phyloP scores from a whole-genome alignment of 2,113 vertebrate genomes.

The Antigone vipio region DNA sequence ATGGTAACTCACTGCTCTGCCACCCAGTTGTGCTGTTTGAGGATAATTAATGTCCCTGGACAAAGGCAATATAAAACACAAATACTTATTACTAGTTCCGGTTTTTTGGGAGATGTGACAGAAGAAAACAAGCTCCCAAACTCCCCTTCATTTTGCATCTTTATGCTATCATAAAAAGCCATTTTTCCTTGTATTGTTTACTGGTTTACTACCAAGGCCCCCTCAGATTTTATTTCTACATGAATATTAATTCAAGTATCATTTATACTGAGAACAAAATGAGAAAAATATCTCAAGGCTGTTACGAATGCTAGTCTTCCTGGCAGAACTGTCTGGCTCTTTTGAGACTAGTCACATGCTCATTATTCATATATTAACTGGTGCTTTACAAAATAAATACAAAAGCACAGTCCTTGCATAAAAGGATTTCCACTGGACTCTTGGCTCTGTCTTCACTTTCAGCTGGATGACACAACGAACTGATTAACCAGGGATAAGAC shows the following conservation, averaged over 20 bases:
- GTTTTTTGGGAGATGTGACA: neutral
- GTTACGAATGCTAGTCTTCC: neutral
- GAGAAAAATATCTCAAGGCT: slow-evolving; percentile 17
- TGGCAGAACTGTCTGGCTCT: neutral
- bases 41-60: neutral
- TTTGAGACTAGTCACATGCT: neutral
- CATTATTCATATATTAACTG: neutral
- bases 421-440: neutral
- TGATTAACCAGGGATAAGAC: neutral
- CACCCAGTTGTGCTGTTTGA: neutral
- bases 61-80: neutral
- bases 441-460: neutral
- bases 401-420: neutral
- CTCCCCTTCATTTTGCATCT: neutral
- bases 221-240: neutral
- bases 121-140: neutral
- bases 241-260: slow-evolving; percentile 36
- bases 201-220: neutral
- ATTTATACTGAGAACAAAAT: neutral
- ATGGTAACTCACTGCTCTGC: neutral
- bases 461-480: neutral
- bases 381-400: neutral
- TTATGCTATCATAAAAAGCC: neutral
- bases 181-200: neutral
- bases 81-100: neutral